Evolutionary conservation across 2,888 invertebrate species (phyloP), one percentile per base, ranked within the genome.

Genomic region (Caenorhabditis sp.): DNA sequence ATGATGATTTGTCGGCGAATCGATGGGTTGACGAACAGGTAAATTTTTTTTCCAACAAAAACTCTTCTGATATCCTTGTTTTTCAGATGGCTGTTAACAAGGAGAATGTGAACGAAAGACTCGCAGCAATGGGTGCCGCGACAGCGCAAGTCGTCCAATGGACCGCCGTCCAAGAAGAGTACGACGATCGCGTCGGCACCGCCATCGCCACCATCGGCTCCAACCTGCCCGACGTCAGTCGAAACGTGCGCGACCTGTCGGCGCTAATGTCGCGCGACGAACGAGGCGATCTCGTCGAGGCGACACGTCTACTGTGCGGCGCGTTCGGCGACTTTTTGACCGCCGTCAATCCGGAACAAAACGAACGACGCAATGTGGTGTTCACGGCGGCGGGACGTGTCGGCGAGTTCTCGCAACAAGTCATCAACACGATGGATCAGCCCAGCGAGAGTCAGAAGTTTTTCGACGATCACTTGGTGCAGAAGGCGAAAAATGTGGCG

Each of bases 121-220:
- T 99, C 84, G 97, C 97, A 5, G 97, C 97, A 69, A 97, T 99
- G 96, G 97, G 95, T 89, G 97, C 97, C 0, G 97, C 97, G 66
- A 99, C 97, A 0, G 99, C 99, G 10, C 95, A 97, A 89, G 81
- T 97, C 60, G 93, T 96, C 68, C 95, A 95, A 0, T 90, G 94
- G 67, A 95, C 95, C 0, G 93, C 85, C 19, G 88, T 88, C 21
- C 87, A 95, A 79, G 93, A 96, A 67, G 96, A 97, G 89, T 94
- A 95, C 88, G 94, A 93, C 4, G 81, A 81, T 21, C 95, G 95
- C 0, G 95, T 99, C 0, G 96, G 97, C 0, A 95, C 95, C 0
- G 97, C 97, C 31, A 95, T 99, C 76, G 94, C 95, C 12, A 96
- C 97, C 61, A 99, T 99, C 85, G 95, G 97, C 37, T 94, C 93